Percentiles rank a stretch among this genome's conserved stretches.
Evolutionary conservation across 2,888 invertebrate genomes (phyloP).

Genomic region (Oligia latruncula): DNA sequence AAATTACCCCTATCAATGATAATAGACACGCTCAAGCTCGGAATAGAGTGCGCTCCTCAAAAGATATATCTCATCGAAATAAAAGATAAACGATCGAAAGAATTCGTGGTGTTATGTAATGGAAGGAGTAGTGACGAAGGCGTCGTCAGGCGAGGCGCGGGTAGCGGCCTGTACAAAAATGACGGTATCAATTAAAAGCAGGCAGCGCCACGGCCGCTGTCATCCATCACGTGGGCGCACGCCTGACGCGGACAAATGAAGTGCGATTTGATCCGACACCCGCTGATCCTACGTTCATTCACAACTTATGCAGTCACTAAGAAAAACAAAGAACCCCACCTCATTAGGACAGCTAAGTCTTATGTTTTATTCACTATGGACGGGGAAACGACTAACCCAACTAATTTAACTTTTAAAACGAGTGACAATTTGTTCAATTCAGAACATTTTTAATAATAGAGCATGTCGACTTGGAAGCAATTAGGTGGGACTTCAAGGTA

Average conservation of each 20-base stretch:
- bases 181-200: constrained; percentile 87
- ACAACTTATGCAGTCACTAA: constrained; percentile 86
- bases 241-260: constrained; percentile 89
- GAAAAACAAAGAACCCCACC: constrained; percentile 84
- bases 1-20: constrained; percentile 74
- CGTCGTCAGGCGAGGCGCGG: constrained; percentile 43
- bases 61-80: constrained; percentile 69
- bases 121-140: constrained; percentile 64
- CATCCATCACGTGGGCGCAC: constrained; percentile 84
- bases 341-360: constrained; percentile 86
- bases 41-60: constrained; percentile 66
- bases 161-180: constrained; percentile 80
- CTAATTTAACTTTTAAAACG: constrained; percentile 88
- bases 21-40: constrained; percentile 71
- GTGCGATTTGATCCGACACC: constrained; percentile 87
- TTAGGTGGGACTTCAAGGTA: constrained; percentile 72
- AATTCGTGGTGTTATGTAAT: constrained; percentile 73
- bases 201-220: constrained; percentile 74
- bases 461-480: constrained; percentile 75
- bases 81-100: constrained; percentile 71
- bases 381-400: constrained; percentile 82
- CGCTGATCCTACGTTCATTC: constrained; percentile 84
- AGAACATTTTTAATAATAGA: constrained; percentile 78
- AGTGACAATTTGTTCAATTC: constrained; percentile 85
- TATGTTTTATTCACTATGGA: constrained; percentile 87